Evolutionary conservation across 2,888 invertebrate species (phyloP).

Genomic region (Euzophera pinguis): DNA sequence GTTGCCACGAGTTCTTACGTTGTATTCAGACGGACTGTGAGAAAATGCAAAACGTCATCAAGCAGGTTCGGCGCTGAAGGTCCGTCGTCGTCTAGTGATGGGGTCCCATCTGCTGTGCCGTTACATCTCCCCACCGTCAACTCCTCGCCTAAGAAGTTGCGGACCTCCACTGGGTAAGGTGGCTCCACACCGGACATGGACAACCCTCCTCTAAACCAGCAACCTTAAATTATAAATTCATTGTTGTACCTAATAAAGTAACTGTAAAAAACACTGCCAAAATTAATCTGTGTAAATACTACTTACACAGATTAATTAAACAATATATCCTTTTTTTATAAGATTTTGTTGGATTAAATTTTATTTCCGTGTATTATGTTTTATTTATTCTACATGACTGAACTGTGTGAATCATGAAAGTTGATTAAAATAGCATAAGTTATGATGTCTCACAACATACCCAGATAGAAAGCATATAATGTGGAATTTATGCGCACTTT

Average conservation of each 20-base stretch:
- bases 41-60: slow-evolving; percentile 68
- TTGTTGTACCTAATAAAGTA: background rate
- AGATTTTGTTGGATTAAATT: no score
- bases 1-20: slow-evolving; percentile 48
- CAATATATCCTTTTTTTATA: no score
- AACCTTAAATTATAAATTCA: slow-evolving; percentile 34
- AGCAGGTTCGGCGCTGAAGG: slow-evolving; percentile 67
- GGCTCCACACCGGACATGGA: slow-evolving; percentile 54
- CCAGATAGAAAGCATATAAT: slow-evolving; percentile 54
- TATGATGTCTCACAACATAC: no score
- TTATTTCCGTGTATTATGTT: no score
- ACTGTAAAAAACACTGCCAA: no score
- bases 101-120: slow-evolving; percentile 51
- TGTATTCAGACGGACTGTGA: slow-evolving; percentile 59
- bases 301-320: no score
- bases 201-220: slow-evolving; percentile 43
- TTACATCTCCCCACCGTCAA: slow-evolving; percentile 72
- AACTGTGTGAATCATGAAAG: no score
- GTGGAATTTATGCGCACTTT: slow-evolving; percentile 66
- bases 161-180: slow-evolving; percentile 60
- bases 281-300: no score
- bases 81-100: slow-evolving; percentile 62
- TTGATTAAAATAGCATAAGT: no score
- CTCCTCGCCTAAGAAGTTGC: slow-evolving; percentile 60
- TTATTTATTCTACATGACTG: no score